Evolutionary conservation across 1,140 invertebrate genomes (phyloP).

Genomic region (Papilio aristodemus): DNA sequence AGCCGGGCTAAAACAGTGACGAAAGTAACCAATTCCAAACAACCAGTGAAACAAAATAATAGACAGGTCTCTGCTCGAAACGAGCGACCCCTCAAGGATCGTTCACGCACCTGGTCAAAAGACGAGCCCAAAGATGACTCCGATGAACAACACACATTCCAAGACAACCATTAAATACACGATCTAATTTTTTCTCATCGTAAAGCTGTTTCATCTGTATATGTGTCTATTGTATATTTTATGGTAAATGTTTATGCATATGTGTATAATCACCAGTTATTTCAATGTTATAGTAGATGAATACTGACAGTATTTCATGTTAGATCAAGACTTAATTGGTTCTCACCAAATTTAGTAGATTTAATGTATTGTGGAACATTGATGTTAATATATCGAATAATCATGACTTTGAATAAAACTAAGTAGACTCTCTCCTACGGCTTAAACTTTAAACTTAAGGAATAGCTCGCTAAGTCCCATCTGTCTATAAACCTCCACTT

Average conservation of each 20-base stretch:
- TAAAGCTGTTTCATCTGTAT: constrained; percentile 8
- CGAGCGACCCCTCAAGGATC: background rate
- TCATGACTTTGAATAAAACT: background rate
- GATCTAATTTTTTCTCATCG: background rate
- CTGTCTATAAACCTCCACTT: constrained; percentile 18
- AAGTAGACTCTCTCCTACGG: constrained; percentile 13
- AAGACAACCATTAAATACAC: constrained; percentile 36
- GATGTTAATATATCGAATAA: background rate
- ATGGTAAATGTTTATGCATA: background rate
- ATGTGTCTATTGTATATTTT: constrained; percentile 18
- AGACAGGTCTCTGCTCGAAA: constrained; percentile 23
- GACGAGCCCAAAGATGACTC: constrained; percentile 1
- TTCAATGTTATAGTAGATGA: constrained; percentile 1
- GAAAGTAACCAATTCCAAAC: constrained; percentile 43
- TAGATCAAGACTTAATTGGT: background rate
- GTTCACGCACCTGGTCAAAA: constrained; percentile 10
- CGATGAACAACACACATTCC: constrained; percentile 26
- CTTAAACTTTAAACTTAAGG: constrained; percentile 5
- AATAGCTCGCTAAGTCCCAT: constrained; percentile 5
- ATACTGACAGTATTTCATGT: background rate
- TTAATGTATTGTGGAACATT: background rate
- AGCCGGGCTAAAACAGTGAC: constrained; percentile 69
- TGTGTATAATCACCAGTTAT: background rate
- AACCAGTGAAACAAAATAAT: constrained; percentile 31
- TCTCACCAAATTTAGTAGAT: background rate